Evolutionary conservation across 2,113 vertebrate species (phyloP), one percentile per base, ranked within the genome.

Genomic region (Platichthys stellatus): DNA sequence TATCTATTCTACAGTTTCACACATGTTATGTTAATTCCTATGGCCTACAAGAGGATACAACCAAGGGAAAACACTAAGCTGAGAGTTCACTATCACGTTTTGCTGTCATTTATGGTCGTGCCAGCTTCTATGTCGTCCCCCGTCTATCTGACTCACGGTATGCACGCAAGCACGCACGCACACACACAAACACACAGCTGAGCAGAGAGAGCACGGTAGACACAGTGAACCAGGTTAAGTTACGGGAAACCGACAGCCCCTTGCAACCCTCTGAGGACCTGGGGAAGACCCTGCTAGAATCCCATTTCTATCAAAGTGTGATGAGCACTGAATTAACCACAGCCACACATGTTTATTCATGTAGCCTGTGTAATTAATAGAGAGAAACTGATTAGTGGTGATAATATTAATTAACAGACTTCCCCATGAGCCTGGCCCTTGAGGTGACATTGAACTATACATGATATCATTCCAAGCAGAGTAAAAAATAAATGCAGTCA

Each of bases 401-500:
- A 64, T 45, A 54, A 54, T 54, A 53, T 59, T 47, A 67, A 53
- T 7, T 24, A 61, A 67, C 17, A 49, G 5, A 63, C 56, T 60
- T 45, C 23, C 26, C 28, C n/a, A 15, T 56, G 23, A 63, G 21
- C 71, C 35, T 4, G 11, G 17, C 24, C 24, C 57, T 14, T 26
- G 23, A 59, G 35, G 54, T 61, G 24, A 62, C 64, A 60, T 38
- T 56, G 31, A 58, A 59, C 40, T 72, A 63, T 60, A 13, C 17
- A 66, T 43, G 49, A 63, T 28, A 58, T 51, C 21, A 64, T 31
- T 35, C 64, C 51, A 78, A 70, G 23, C 5, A 72, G 62, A 74
- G 76, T 65, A 80, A 65, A 72, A 53, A 75, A 73, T 5, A n/a
- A 35, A 69, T 26, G 47, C 14, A 7, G 26, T 15, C 63, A 47